phyloP scores from a whole-genome alignment of 2,797 vertebrate genomes.

The Selene dorsalis region DNA sequence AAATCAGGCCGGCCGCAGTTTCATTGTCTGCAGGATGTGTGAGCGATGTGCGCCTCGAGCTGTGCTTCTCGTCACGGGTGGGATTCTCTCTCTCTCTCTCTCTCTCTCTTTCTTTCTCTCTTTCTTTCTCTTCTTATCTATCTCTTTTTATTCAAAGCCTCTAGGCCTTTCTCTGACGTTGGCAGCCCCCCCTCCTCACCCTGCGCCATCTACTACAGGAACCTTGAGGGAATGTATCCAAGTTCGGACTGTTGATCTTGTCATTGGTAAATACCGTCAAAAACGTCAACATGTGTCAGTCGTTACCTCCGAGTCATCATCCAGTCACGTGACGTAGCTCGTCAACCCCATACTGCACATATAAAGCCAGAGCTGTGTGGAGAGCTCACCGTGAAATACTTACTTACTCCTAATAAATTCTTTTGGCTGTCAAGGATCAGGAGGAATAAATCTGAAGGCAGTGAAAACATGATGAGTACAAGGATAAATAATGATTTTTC shows the following conservation, averaged over 20 bases:
- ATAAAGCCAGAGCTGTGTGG: not conserved
- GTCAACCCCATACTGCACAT: conserved; percentile 9
- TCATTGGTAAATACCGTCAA: conserved; percentile 31
- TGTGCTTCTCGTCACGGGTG: conserved; percentile 52
- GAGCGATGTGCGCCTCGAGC: conserved; percentile 69
- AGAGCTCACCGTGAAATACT: conserved; percentile 22
- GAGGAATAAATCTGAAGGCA: conserved; percentile 27
- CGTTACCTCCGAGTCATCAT: conserved; percentile 32
- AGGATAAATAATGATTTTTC: conserved; percentile 58
- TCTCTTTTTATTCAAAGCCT: conserved; percentile 64
- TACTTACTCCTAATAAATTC: conserved; percentile 37
- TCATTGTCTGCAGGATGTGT: conserved; percentile 68
- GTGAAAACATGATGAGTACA: conserved; percentile 46
- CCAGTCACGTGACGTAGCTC: conserved; percentile 20
- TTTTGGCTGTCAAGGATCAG: conserved; percentile 30
- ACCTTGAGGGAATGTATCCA: conserved; percentile 46
- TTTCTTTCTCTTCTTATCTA: conserved; percentile 40
- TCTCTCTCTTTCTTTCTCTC: conserved; percentile 32
- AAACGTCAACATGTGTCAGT: conserved; percentile 26
- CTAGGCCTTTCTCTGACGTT: conserved; percentile 40
- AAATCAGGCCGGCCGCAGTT: conserved; percentile 71
- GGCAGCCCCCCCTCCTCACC: conserved; percentile 13
- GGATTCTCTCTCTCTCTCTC: conserved; percentile 51
- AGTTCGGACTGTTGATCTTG: conserved; percentile 28
- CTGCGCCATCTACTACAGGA: conserved; percentile 25